Evolutionary conservation across 1,140 invertebrate species (phyloP), one percentile per base, ranked within the genome.

Genomic region (Cyrtorhinus lividipennis): DNA sequence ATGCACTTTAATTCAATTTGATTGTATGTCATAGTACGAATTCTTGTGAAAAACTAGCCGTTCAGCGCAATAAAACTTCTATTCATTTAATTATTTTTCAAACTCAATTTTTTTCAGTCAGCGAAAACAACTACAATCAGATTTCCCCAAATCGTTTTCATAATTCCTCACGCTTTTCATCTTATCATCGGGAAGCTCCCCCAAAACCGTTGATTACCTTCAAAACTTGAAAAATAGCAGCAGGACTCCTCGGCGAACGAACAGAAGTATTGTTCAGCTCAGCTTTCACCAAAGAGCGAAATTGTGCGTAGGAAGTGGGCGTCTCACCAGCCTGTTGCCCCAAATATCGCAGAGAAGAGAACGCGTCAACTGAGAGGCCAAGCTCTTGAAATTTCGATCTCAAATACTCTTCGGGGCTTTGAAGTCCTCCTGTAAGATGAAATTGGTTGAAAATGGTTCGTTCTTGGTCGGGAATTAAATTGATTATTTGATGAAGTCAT

Each of bases 331-430:
- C 84, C 66, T 75, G 78, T 65, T 81, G 75, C 1, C 85, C 86
- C 59, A 88, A 74, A 70, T 89, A 88, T 67, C 82, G 81, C 1
- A 90, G 72, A 0, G 83, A 83, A 71, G 81, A 85, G 69, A 88
- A 89, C 5, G 84, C 83, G 62, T 88, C 84, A 26, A 83, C 81
- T 66, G 80, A 78, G 23, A 83, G 74, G 18, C 80, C 76, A 65
- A 84, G 72, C 62, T 81, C 76, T 30, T 76, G 75, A 72, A 90
- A 88, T 65, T 78, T 78, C 12, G 76, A 73, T 61, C 79, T 74
- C 30, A 91, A 67, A 58, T 85, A 75, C 59, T 85, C 82, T 72
- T 88, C 86, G 1, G 84, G 74, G 30, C 30, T 38, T 38, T 38
- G 5, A 5, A 38, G 5, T 38, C 30, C 30, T 8, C 30, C 73